phyloP scores from a whole-genome alignment of 2,797 vertebrate genomes.

The Fistularia tabacaria region DNA sequence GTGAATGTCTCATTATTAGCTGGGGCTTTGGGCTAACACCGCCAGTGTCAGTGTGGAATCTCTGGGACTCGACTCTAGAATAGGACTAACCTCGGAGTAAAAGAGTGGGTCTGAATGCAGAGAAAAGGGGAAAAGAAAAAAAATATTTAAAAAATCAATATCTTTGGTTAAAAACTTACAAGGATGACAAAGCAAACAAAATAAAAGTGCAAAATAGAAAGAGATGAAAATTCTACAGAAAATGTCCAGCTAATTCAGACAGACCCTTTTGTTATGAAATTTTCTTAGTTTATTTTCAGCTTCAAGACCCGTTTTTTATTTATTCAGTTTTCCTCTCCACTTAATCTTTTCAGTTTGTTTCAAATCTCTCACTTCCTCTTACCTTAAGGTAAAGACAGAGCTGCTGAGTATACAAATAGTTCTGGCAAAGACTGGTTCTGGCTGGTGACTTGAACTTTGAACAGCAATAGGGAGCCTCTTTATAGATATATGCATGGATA shows the following conservation, averaged over 20 bases:
- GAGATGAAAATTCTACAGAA: slow-evolving; percentile 9
- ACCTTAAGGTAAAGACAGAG: slow-evolving; percentile 29
- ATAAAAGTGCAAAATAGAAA: slow-evolving; percentile 12
- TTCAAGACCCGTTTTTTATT: slow-evolving; percentile 6
- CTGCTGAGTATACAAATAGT: slow-evolving; percentile 45
- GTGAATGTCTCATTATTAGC: slow-evolving; percentile 64
- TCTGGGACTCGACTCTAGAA: slow-evolving; percentile 46
- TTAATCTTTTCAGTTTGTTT: slow-evolving; percentile 16
- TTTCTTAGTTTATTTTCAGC: slow-evolving; percentile 25
- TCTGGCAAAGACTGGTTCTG: slow-evolving; percentile 42
- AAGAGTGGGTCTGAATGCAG: slow-evolving; percentile 12
- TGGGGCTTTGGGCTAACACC: slow-evolving; percentile 48
- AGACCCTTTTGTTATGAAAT: slow-evolving; percentile 18
- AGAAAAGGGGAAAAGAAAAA: background rate
- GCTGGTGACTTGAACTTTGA: slow-evolving; percentile 60
- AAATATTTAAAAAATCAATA: background rate
- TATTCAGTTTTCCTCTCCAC: slow-evolving; percentile 20
- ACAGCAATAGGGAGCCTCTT: slow-evolving; percentile 32
- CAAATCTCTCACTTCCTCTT: slow-evolving; percentile 3
- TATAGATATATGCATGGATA: slow-evolving; percentile 18
- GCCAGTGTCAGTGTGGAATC: slow-evolving; percentile 42
- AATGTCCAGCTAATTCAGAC: slow-evolving; percentile 18
- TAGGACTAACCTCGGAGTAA: slow-evolving; percentile 36
- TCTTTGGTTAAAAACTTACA: slow-evolving; percentile 2
- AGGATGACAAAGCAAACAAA: background rate